Percentiles rank a stretch among this genome's conserved stretches.
Evolutionary conservation across 2,113 vertebrate genomes (phyloP).

Genomic region (Sclerurus mexicanus): DNA sequence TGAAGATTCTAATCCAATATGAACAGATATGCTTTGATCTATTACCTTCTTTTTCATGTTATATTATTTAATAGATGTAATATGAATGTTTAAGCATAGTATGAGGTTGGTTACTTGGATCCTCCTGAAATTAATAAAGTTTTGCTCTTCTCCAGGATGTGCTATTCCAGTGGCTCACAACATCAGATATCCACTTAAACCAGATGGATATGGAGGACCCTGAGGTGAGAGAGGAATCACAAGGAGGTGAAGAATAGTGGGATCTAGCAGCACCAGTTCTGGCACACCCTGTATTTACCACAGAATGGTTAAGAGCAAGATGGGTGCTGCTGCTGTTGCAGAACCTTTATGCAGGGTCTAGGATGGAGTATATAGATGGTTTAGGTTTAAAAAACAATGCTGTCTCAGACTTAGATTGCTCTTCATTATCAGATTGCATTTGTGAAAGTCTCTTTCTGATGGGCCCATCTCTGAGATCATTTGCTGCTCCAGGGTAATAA

Average conservation of each 20-base stretch:
- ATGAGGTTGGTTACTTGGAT: not conserved
- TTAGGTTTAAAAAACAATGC: not conserved
- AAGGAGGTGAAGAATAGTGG: not conserved
- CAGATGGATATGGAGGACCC: slow-evolving; percentile 94
- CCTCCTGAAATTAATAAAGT: not conserved
- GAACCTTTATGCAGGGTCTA: not conserved
- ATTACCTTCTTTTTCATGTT: not conserved
- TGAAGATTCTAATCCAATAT: not conserved
- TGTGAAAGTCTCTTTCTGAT: not conserved
- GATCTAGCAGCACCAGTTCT: not conserved
- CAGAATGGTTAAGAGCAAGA: not conserved
- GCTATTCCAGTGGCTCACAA: slow-evolving; percentile 95
- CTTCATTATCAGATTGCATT: not conserved
- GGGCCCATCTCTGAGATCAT: not conserved
- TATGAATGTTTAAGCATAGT: not conserved
- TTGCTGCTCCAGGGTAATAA: not conserved
- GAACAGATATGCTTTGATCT: not conserved
- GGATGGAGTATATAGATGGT: not conserved
- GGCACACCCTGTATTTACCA: not conserved
- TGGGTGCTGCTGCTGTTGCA: not conserved
- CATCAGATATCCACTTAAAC: slow-evolving; percentile 88
- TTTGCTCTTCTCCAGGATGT: slow-evolving; percentile 81
- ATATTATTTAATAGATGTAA: not conserved
- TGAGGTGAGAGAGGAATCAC: slow-evolving; percentile 79
- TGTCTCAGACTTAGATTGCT: not conserved